Conservation (phyloP, 2,797 vertebrate genomes). For the Mus minutoides region DNA sequence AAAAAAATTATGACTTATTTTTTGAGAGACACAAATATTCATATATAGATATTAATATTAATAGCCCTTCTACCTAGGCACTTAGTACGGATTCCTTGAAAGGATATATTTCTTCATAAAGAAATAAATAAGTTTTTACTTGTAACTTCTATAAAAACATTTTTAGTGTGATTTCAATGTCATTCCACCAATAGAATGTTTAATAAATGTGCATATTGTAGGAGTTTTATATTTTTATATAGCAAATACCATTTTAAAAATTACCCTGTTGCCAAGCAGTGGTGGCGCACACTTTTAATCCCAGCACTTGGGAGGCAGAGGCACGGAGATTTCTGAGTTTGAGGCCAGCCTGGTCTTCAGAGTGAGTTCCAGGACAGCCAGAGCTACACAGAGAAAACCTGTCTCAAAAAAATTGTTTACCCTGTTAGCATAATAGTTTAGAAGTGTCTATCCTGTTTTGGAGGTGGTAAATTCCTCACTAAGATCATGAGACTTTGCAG, state of each 20-base stretch:
- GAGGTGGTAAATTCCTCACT: not conserved
- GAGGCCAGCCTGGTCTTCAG: too few relatives aligned
- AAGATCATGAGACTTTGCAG: too few relatives aligned
- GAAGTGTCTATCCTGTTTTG: not conserved
- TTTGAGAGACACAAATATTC: constrained; percentile 21
- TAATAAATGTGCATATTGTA: not conserved
- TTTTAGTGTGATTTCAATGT: not conserved
- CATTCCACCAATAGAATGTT: constrained; percentile 21
- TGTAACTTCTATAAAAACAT: not conserved
- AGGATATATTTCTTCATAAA: constrained; percentile 21
- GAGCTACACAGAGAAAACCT: too few relatives aligned
- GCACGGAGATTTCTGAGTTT: too few relatives aligned
- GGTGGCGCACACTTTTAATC: too few relatives aligned
- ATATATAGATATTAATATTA: constrained; percentile 42
- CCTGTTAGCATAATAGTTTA: not conserved
- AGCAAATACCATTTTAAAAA: not conserved
- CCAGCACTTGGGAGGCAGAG: too few relatives aligned
- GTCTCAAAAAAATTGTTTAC: too few relatives aligned
- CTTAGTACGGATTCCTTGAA: constrained; percentile 35
- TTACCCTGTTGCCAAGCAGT: not conserved
- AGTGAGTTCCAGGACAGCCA: too few relatives aligned
- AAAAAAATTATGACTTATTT: constrained; percentile 46
- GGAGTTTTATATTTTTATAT: not conserved
- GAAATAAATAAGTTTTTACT: constrained; percentile 42
- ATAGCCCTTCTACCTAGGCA: not conserved